phyloP scores from a whole-genome alignment of 2,888 invertebrate genomes.

The Caenorhabditis panamensis region DNA sequence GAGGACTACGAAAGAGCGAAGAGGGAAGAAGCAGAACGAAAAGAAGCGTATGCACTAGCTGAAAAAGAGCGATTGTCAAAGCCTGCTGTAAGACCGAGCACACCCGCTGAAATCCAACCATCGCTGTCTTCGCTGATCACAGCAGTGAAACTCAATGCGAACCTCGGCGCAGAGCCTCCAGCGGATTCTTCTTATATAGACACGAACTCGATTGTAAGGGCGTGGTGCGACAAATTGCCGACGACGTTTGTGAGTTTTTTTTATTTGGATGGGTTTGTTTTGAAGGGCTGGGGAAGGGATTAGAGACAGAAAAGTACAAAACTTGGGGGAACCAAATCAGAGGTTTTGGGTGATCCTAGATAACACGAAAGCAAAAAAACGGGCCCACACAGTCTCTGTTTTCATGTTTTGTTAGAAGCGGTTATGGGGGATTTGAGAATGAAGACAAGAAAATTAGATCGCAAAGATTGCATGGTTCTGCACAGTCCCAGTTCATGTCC shows the following conservation, averaged over 20 bases:
- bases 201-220: not conserved
- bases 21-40: not conserved
- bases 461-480: no score
- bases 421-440: no score
- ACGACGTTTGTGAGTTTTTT: conserved; percentile 3
- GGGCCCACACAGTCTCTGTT: no score
- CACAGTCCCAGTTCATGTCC: no score
- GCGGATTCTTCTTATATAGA: not conserved
- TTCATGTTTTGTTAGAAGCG: no score
- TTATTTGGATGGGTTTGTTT: not conserved
- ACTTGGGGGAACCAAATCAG: no score
- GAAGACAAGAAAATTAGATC: no score
- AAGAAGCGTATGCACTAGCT: not conserved
- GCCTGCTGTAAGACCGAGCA: not conserved
- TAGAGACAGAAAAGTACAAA: not conserved
- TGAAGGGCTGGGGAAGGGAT: not conserved
- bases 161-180: not conserved
- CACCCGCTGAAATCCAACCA: not conserved
- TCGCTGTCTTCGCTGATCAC: not conserved
- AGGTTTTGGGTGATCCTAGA: no score
- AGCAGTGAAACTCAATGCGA: not conserved
- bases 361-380: no score
- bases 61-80: not conserved
- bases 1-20: conserved; percentile 23
- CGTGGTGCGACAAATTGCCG: not conserved